Evolutionary conservation across 2,888 invertebrate species (phyloP).

Genomic region (Pteria penguin): DNA sequence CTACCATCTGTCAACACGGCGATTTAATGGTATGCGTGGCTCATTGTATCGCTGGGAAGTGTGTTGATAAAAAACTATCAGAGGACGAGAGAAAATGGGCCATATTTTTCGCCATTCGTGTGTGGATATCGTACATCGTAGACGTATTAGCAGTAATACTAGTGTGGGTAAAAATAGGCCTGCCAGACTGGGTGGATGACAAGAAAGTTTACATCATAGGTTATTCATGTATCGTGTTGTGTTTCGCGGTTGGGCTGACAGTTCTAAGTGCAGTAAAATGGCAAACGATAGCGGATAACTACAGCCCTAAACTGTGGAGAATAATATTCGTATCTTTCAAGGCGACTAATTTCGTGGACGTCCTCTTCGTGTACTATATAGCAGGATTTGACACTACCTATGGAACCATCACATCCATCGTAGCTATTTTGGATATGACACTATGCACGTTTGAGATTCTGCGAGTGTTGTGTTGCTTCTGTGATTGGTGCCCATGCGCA

Average conservation of each 20-base stretch:
- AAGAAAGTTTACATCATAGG: conserved; percentile 22
- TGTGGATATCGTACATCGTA: conserved; percentile 31
- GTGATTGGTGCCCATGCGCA: conserved; percentile 39
- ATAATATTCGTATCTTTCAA: conserved; percentile 28
- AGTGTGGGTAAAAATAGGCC: conserved; percentile 30
- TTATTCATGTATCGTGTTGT: conserved; percentile 10
- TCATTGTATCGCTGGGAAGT: conserved; percentile 26
- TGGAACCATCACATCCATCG: conserved; percentile 23
- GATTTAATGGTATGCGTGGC: conserved; percentile 32
- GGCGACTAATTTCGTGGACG: conserved; percentile 23
- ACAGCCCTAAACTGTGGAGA: conserved; percentile 36
- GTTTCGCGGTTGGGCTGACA: conserved; percentile 12
- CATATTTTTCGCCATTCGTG: conserved; percentile 27
- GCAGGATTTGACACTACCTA: conserved; percentile 27
- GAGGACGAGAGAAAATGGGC: conserved; percentile 32
- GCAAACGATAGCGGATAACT: conserved; percentile 28
- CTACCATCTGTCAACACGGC: conserved; percentile 1
- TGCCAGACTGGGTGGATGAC: conserved; percentile 29
- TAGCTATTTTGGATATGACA: conserved; percentile 35
- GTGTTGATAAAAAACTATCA: conserved; percentile 27
- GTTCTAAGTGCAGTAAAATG: conserved; percentile 25
- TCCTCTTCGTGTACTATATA: conserved; percentile 25
- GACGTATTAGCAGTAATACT: conserved; percentile 29
- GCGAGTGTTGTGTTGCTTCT: conserved; percentile 30
- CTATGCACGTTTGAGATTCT: conserved; percentile 28